Base-by-base conservation (phyloP, 2,888 invertebrate genomes). In the Lucinisca nassula region DNA sequence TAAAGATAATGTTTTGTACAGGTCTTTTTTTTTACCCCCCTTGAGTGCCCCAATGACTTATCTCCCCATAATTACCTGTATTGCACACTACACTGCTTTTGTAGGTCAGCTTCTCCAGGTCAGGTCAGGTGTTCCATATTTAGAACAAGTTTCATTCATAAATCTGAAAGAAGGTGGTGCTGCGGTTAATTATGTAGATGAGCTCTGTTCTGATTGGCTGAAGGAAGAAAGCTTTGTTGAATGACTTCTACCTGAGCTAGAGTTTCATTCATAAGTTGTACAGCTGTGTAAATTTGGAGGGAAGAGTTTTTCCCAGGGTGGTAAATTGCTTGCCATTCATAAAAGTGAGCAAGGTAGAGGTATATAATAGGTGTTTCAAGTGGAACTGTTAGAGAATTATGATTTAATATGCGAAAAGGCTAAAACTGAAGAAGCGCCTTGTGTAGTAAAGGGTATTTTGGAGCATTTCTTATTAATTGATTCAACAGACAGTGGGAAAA, bases 61-160 rank as follows among this genome's bases (percentile, higher is more conserved):
- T 74, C 74, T 74, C 45, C 74, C 74, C 74, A 45, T 77, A 82
- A 78, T 61, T 37, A 67, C 82, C 61, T 40, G 77, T 75, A 75
- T 58, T 82, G 90, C 87, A 90, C 85, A 82, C 79, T 78, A 61
- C 79, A 72, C 35, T 79, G 82, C 35, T 80, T 85, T 81, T 78
- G 49, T 82, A 82, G 90, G 90, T 76, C 87, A 88, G 38, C 51
- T 72, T 35, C 79, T 83, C 79, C 79, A 79, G 90, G 90, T 90
- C 90, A 90, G 84, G 82, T 84, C 87, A 85, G 81, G 83, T 85
- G 76, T 77, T 49, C 90, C 87, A 90, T 85, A 90, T 90, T 82
- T 85, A 90, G 90, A 85, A 83, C 81, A 75, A 30, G 73, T 45
- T 90, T 92, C 92, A 92, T 92, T 92, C 92, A 92, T 90, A 90